Base-by-base conservation (phyloP, 1,140 invertebrate species). In the Drosophila parvula region DNA sequence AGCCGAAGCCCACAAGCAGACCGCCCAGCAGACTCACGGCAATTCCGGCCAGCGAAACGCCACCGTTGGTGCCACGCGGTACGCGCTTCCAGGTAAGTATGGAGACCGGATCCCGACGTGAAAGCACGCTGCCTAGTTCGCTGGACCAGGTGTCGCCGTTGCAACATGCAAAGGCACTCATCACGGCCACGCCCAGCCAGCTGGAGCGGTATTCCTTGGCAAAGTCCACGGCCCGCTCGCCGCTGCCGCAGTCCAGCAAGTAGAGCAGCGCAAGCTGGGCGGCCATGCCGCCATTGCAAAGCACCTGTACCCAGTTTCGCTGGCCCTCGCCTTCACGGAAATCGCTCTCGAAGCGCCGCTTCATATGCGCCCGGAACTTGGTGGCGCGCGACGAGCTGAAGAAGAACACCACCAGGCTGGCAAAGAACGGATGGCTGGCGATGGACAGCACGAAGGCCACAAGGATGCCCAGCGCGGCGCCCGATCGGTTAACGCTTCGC, bases 141-240 rank as follows among this genome's bases (percentile, higher is more conserved):
- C 97, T 98, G 44, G 97, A 96, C 96, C 97, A 98, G 1, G 97
- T 98, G 86, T 98, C 98, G 7, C 97, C 98, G 92, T 96, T 97
- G 80, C 95, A 95, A 83, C 96, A 97, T 6, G 97, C 94, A 77
- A 98, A 94, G 4, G 96, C 93, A 94, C 96, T 96, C 75, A 97
- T 92, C 71, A 98, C 94, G 40, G 95, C 96, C 68, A 97, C 93
- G 6, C 95, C 94, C 10, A 97, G 92, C 96, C 96, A 98, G 5
- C 97, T 97, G 18, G 95, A 94, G 79, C 95, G 93, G 85, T 97
- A 98, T 81, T 96, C 93, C 67, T 93, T 94, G 3, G 92, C 83
- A 92, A 98, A 98, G 91, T 98, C 95, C 44, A 98, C 95, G 3
- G 96, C 94, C 18, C 93, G 92, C 92, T 98, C 97, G 16, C 94